Evolutionary conservation across 2,888 invertebrate species (phyloP).

Genomic region (Stegophylla sp.): DNA sequence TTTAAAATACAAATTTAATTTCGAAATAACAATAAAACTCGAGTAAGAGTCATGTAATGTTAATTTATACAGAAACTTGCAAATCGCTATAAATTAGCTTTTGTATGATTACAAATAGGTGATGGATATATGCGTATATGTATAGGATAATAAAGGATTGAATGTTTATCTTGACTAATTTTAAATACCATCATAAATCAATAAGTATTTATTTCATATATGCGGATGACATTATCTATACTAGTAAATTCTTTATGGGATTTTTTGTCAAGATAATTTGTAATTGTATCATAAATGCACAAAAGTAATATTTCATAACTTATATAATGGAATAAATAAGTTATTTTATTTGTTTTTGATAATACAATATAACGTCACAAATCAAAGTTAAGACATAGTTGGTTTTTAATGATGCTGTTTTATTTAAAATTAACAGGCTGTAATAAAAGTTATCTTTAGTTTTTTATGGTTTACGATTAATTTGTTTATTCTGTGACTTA

Average conservation of each 20-base stretch:
- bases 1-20: too few relatives aligned
- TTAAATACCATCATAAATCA: conserved; percentile 24
- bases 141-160: too few relatives aligned
- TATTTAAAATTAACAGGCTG: neutral
- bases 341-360: neutral
- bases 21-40: too few relatives aligned
- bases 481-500: neutral
- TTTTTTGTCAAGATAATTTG: neutral
- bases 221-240: neutral
- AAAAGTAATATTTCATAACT: neutral
- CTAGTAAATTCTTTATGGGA: neutral
- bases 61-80: too few relatives aligned
- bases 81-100: too few relatives aligned
- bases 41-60: too few relatives aligned
- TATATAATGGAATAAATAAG: neutral
- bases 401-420: neutral
- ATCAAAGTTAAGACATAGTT: neutral
- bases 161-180: neutral
- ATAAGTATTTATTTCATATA: neutral
- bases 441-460: neutral
- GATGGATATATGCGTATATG: too few relatives aligned
- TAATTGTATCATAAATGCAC: neutral
- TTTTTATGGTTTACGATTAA: neutral
- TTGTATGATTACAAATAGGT: neutral
- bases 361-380: neutral